Base-by-base conservation (phyloP, 2,797 vertebrate species). In the Rachycentron canadum region DNA sequence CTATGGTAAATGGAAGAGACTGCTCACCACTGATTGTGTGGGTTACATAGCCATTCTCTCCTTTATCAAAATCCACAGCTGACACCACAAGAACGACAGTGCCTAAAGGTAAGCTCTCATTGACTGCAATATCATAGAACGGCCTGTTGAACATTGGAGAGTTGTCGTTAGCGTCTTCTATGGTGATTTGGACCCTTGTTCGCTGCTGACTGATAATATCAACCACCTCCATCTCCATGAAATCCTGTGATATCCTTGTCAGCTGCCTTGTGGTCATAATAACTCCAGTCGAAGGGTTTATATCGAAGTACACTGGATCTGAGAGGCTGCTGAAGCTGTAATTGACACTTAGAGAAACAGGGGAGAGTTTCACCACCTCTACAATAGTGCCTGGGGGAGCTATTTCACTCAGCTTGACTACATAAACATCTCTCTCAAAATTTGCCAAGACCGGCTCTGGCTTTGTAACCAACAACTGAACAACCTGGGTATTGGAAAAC, bases 21-120 rank as follows among this genome's bases (percentile, higher is more conserved):
- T 93, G 93, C 14, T 95, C 92, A 25, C 94, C 97, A 14, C 93
- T 94, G 73, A 99, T 96, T 65, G 96, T 96, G 65, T 99, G 97
- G 2, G 97, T 97, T 78, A 99, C 92, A 30, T 95, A 96, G 5
- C 97, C 97, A 64, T 99, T 97, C 82, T 99, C 98, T 8, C 96
- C 96, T 89, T 96, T 96, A 66, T 99, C 98, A 0, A 90, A 91
- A 92, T 99, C 98, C 17, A 88, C 82, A 1, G 98, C 98, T 19
- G 93, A 97, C 66, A 98, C 93, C 3, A 93, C 91, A 84, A 97
- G 84, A 60, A 98, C 89, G 8, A 95, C 94, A 0, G 96, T 96
- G 61, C 96, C 97, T 17, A 96, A 0, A 23, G 96, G 96, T 45
- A 95, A 81, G 36, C 96, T 97, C 89, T 99, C 98, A 25, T 96